Percentiles rank a stretch among this genome's conserved stretches.
Evolutionary conservation across 92 coral and sea anemone species (phyloP).

Genomic region (Meandrina meandrites): DNA sequence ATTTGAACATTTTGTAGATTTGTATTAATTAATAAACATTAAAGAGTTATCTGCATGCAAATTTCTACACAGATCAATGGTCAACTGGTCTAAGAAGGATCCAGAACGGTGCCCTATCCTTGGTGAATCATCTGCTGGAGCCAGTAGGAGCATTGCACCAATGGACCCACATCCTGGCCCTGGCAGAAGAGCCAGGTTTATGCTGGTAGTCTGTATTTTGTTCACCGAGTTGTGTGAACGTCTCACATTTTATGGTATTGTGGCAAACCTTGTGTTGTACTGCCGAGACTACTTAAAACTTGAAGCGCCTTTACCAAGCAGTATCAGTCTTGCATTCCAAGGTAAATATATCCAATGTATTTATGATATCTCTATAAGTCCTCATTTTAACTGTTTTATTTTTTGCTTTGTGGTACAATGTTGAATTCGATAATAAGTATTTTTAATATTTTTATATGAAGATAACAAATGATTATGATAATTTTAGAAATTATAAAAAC

Average conservation of each 20-base stretch:
- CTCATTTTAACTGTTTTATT: too few relatives aligned
- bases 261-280: slow-evolving; percentile 76
- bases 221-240: slow-evolving; percentile 73
- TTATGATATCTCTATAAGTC: background rate
- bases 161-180: background rate
- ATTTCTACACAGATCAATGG: background rate
- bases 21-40: too few relatives aligned
- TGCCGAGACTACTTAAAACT: slow-evolving; percentile 58
- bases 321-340: slow-evolving; percentile 67
- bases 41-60: too few relatives aligned
- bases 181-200: slow-evolving; percentile 38
- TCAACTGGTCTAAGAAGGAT: slow-evolving; percentile 8
- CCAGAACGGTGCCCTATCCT: slow-evolving; percentile 32
- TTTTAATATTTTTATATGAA: too few relatives aligned
- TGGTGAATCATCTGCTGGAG: background rate
- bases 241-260: slow-evolving; percentile 82
- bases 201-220: slow-evolving; percentile 69
- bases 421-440: too few relatives aligned
- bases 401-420: too few relatives aligned
- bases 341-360: slow-evolving; percentile 42
- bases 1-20: too few relatives aligned
- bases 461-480: too few relatives aligned
- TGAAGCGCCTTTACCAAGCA: slow-evolving; percentile 64
- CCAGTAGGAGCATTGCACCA: background rate
- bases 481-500: too few relatives aligned